Evolutionary conservation across 2,888 invertebrate genomes (phyloP), one percentile per base, ranked within the genome.

Genomic region (Eumerus sabulonum): DNA sequence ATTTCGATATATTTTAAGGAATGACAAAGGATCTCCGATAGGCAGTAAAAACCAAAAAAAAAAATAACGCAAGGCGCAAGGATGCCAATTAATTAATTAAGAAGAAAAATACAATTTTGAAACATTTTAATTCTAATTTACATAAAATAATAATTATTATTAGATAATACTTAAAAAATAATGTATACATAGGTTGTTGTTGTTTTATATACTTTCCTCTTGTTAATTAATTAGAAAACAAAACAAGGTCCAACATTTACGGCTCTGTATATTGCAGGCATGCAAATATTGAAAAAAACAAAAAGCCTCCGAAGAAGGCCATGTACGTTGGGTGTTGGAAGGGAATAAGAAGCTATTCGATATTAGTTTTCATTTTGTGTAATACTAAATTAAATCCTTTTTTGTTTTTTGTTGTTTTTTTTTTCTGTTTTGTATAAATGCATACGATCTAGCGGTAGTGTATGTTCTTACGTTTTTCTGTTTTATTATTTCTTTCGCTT

Each of bases 91-190:
- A n/a, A n/a, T n/a, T n/a, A 27, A 27, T 27, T 7, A 27, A 27
- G 27, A 7, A 63, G 9, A 66, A 73, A 47, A 53, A 64, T 62
- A 56, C 54, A 74, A 67, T 56, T 60, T 64, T 64, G 64, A 81
- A 71, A 40, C 51, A 73, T 56, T 56, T 63, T 53, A 66, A 44
- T 66, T 62, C 76, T 76, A 76, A 76, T 81, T 81, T 71, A 71
- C 81, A 73, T 71, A 70, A 74, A 60, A 54, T 74, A 73, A 67
- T 44, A 27, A 56, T 76, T 68, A 64, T 72, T 63, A 63, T 59
- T 73, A 74, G 74, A 68, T 79, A 81, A 81, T 76, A 81, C 79
- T 81, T 81, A 81, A 60, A 74, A 50, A 70, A 76, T 70, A 81
- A 66, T 79, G 74, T 70, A 74, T 79, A 79, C 77, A 79, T 68